These are phyloP conservation scores for Zaprionus vittiger DNA, from an alignment of 1,140 invertebrate species.

Conservation along the genomic window DNA sequence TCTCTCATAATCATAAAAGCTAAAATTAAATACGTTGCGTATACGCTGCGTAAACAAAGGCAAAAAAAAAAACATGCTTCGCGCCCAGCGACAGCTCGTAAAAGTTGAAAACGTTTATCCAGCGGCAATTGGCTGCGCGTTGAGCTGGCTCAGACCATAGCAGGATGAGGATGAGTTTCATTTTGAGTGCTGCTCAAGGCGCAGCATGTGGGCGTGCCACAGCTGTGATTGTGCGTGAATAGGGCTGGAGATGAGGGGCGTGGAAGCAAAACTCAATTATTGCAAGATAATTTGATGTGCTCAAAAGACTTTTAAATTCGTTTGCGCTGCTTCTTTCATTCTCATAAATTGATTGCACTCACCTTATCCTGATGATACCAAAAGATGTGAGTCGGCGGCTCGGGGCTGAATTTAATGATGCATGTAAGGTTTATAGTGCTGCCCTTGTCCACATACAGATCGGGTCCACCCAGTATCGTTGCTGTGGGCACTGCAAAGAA, in stretches of 20 bases:
- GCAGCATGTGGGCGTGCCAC: constrained; percentile 20
- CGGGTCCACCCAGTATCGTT: constrained; percentile 93
- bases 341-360: constrained; percentile 83
- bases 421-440: constrained; percentile 95
- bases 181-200: constrained; percentile 20
- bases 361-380: constrained; percentile 97
- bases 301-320: constrained; percentile 66
- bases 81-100: constrained; percentile 58
- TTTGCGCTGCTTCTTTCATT: background rate
- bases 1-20: constrained; percentile 83
- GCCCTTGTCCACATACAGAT: constrained; percentile 94
- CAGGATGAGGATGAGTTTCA: constrained; percentile 17
- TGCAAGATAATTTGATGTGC: constrained; percentile 72
- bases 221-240: constrained; percentile 24
- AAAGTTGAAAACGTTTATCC: constrained; percentile 81
- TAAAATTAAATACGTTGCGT: constrained; percentile 80
- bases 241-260: background rate
- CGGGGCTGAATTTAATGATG: constrained; percentile 94
- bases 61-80: constrained; percentile 23
- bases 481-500: constrained; percentile 91
- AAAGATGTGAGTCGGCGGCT: constrained; percentile 95
- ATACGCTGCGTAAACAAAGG: constrained; percentile 75
- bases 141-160: constrained; percentile 18
- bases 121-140: constrained; percentile 71
- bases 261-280: constrained; percentile 70